A percentile compares a stretch with the other conserved stretches of the same genome.
Conservation (phyloP, 2,888 invertebrate species). For the Zeuzera pyrina region DNA sequence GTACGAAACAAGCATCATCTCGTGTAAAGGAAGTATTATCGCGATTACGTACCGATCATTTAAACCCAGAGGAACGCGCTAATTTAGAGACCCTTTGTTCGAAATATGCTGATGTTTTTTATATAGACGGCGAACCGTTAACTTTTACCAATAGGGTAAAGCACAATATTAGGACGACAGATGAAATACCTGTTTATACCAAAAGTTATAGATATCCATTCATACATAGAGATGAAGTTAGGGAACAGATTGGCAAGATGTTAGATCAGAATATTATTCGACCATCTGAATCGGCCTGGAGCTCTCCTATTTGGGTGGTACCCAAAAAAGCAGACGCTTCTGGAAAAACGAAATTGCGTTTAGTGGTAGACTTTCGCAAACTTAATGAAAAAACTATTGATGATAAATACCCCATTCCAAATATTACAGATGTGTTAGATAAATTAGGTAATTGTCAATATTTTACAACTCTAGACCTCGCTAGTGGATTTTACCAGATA, state of each 20-base stretch:
- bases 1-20: not conserved
- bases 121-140: slow-evolving; percentile 12
- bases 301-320: slow-evolving; percentile 8
- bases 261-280: slow-evolving; percentile 4
- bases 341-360: slow-evolving; percentile 14
- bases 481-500: slow-evolving; percentile 15
- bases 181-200: slow-evolving; percentile 13
- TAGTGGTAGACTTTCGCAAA: slow-evolving; percentile 18
- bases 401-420: slow-evolving; percentile 20
- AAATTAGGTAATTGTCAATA: slow-evolving; percentile 16
- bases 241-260: slow-evolving; percentile 5
- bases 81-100: slow-evolving; percentile 15
- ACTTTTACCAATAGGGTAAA: slow-evolving; percentile 13
- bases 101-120: slow-evolving; percentile 17
- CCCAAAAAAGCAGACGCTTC: slow-evolving; percentile 6
- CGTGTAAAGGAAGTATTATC: slow-evolving; percentile 14
- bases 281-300: slow-evolving; percentile 7
- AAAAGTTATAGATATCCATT: slow-evolving; percentile 15
- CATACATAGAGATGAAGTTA: slow-evolving; percentile 13
- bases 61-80: slow-evolving; percentile 20
- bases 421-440: slow-evolving; percentile 19
- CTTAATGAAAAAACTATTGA: slow-evolving; percentile 18
- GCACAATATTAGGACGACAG: slow-evolving; percentile 10
- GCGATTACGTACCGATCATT: slow-evolving; percentile 21
- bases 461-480: slow-evolving; percentile 15